Conservation (phyloP, 2,113 vertebrate species). For the Caranx melampygus region DNA sequence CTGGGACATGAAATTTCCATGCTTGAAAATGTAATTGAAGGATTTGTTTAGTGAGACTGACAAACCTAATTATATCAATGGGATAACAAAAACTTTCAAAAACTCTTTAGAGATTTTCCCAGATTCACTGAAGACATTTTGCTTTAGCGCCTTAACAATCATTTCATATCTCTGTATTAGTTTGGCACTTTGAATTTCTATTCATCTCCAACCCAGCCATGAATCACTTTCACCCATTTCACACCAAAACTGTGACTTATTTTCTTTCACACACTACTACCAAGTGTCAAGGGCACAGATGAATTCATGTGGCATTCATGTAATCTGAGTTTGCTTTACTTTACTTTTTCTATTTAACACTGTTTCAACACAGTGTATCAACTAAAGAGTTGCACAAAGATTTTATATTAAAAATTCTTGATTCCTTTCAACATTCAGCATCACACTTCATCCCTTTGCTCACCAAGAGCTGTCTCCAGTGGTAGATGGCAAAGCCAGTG, state of each 20-base stretch:
- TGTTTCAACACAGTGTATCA: too few relatives aligned
- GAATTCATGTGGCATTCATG: not conserved
- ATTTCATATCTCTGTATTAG: not conserved
- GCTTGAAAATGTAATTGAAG: slow-evolving; percentile 59
- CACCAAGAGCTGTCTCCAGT: too few relatives aligned
- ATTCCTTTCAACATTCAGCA: too few relatives aligned
- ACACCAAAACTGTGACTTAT: slow-evolving; percentile 1
- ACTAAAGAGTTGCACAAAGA: too few relatives aligned
- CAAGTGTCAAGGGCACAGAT: not conserved
- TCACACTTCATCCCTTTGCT: too few relatives aligned
- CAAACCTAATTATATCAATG: slow-evolving; percentile 44
- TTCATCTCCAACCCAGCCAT: not conserved
- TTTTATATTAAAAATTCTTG: too few relatives aligned
- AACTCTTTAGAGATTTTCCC: slow-evolving; percentile 19
- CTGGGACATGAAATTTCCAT: slow-evolving; percentile 45
- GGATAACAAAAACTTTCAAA: slow-evolving; percentile 30
- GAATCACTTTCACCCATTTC: not conserved
- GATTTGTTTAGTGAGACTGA: slow-evolving; percentile 44
- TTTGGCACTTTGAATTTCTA: not conserved
- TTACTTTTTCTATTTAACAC: too few relatives aligned
- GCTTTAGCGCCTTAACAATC: slow-evolving; percentile 1
- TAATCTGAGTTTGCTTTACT: not conserved
- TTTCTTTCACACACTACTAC: not conserved
- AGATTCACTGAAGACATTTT: not conserved
- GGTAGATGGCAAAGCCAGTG: too few relatives aligned